Evolutionary conservation across 2,797 vertebrate genomes (phyloP), one percentile per base, ranked within the genome.

Genomic region (Enteromius afrohamiltoni): DNA sequence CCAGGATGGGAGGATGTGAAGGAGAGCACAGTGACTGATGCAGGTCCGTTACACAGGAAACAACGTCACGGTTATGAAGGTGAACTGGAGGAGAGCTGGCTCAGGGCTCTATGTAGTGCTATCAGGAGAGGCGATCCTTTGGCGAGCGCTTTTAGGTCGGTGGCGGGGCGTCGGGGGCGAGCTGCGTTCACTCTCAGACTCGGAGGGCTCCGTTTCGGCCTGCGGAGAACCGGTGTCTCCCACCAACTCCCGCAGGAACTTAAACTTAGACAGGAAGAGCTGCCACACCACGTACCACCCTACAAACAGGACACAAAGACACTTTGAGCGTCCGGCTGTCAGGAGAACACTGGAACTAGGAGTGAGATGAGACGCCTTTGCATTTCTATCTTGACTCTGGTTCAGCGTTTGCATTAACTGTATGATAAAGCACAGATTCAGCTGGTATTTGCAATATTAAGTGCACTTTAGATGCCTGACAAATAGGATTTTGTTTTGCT

Each of bases 241-340:
- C 45, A 99, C 94, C 21, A 99, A 92, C 87, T 99, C 98, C 40
- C 98, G 95, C 86, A 99, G 94, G 92, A 99, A 99, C 92, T 99
- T 99, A 92, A 99, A 99, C 93, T 98, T 99, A 67, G 97, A 99
- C 88, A 99, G 88, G 93, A 99, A 99, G 80, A 99, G 95, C 83
- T 98, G 98, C 98, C 98, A 99, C 84, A 99, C 97, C 85, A 99
- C 98, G 82, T 97, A 99, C 98, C 98, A 99, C 88, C 98, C 98
- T 99, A 91, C 26, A 83, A 34, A 85, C 10, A 26, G 49, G 23
- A 31, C 68, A 77, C 7, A 78, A 4, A 81, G 7, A 67, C 23
- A 51, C 26, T 3, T 11, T 42, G 1, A 19, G 16, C 21, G 21
- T 67, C 9, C 37, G 64, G 8, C 47, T 5, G 34, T 55, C 49